Conservation (phyloP, 2,113 vertebrate genomes). For the Vimba vimba region DNA sequence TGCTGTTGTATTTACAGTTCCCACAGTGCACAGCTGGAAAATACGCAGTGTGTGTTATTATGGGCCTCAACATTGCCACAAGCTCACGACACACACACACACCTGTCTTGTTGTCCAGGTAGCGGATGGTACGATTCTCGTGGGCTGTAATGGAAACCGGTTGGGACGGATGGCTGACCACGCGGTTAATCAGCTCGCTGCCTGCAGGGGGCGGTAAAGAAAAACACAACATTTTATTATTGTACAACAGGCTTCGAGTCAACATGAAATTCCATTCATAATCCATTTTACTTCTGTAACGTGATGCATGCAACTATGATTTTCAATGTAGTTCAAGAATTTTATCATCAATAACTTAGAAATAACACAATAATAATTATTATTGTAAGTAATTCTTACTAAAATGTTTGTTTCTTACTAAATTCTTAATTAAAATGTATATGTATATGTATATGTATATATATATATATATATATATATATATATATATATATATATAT, state of each 20-base stretch:
- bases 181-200: constrained; percentile 86
- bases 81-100: constrained; percentile 13
- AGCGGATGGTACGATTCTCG: constrained; percentile 89
- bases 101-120: constrained; percentile 90
- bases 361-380: background rate
- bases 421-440: too few species aligned
- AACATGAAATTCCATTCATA: background rate
- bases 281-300: background rate
- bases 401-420: too few species aligned
- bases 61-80: background rate
- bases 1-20: constrained; percentile 23
- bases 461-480: too few species aligned
- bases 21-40: constrained; percentile 8
- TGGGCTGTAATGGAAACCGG: constrained; percentile 87
- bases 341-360: background rate
- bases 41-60: background rate
- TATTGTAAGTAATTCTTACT: too few species aligned
- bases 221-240: background rate
- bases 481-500: too few species aligned
- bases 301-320: background rate
- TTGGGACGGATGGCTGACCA: constrained; percentile 87
- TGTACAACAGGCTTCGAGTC: background rate
- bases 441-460: background rate
- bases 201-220: constrained; percentile 67
- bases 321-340: background rate